Base-by-base conservation (phyloP, 1,140 invertebrate species). In the Leptinotarsa lineolata region DNA sequence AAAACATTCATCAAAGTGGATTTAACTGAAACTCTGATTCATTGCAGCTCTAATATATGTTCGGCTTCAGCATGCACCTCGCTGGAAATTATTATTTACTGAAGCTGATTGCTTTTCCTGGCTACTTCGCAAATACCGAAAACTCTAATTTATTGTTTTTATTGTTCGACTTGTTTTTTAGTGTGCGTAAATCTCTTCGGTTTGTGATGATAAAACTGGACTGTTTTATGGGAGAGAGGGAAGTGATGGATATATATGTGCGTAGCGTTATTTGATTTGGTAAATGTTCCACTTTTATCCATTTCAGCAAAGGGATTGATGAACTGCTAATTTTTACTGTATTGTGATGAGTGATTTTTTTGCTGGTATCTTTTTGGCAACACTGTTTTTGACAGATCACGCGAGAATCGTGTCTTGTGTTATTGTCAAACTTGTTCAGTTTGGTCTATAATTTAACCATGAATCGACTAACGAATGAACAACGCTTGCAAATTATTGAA, bases 1-100 rank as follows among this genome's bases (percentile, higher is more conserved):
- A 83, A 83, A 83, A 82, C 82, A 83, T 83, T 83, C 82, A 83
- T 83, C 82, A 83, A 83, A 81, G 82, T 83, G 82, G 82, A 83
- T 83, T 83, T 83, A 81, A 78, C 82, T 83, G 81, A 83, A 83
- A 83, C 81, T 83, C 81, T 83, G 82, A 83, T 83, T 82, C 80
- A 83, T 83, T 83, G 81, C 81, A 76, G 78, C 75, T 80, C 78
- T 82, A 83, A 83, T 83, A 83, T 83, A 83, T 82, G 81, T 82
- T 82, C 76, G 76, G 79, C 73, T 81, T 80, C 78, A 79, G 76
- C 75, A 74, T 79, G 79, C 77, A 80, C 74, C 76, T 78, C 74
- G 78, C 76, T 80, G 78, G 78, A 81, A 79, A 81, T 80, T 83
- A 81, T 82, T 82, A 82, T 82, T 81, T 81, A 82, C 78, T 77